Evolutionary conservation across 1,140 invertebrate species (phyloP).

Genomic region (Drosophila pruinosa): DNA sequence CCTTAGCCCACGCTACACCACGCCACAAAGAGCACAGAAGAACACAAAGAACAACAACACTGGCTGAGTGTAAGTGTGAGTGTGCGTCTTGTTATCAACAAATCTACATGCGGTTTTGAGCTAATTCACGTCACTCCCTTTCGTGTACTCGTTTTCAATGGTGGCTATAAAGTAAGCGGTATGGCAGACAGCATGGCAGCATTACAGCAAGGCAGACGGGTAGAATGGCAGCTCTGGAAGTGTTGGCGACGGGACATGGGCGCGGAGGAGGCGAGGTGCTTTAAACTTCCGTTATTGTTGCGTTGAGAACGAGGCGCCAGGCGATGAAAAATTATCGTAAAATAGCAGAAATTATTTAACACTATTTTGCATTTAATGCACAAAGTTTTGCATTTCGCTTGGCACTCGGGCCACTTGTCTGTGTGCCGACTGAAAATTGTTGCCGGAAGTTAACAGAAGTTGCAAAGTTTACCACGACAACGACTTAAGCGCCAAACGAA

Average conservation of each 20-base stretch:
- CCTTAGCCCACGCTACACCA: constrained; percentile 29
- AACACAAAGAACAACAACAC: constrained; percentile 14
- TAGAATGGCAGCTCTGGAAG: background rate
- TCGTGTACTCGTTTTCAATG: constrained; percentile 8
- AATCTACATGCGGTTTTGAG: constrained; percentile 75
- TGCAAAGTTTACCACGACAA: constrained; percentile 54
- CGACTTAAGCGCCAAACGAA: constrained; percentile 52
- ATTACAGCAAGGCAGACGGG: background rate
- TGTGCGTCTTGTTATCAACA: constrained; percentile 69
- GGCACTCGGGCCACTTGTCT: constrained; percentile 6
- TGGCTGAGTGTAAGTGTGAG: constrained; percentile 3
- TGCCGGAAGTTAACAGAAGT: constrained; percentile 71
- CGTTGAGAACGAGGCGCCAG: constrained; percentile 19
- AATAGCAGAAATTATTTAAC: constrained; percentile 75
- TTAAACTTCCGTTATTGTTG: constrained; percentile 56
- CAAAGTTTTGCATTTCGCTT: constrained; percentile 57
- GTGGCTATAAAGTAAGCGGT: constrained; percentile 60
- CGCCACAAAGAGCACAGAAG: background rate
- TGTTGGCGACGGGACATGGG: background rate
- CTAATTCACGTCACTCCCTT: constrained; percentile 57
- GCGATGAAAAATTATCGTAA: constrained; percentile 66
- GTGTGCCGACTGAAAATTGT: constrained; percentile 51
- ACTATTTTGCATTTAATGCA: constrained; percentile 78
- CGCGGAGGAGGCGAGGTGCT: background rate
- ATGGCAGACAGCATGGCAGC: constrained; percentile 23